phyloP scores from a whole-genome alignment of 2,888 invertebrate genomes.

The Scaptomyza polygonia region DNA sequence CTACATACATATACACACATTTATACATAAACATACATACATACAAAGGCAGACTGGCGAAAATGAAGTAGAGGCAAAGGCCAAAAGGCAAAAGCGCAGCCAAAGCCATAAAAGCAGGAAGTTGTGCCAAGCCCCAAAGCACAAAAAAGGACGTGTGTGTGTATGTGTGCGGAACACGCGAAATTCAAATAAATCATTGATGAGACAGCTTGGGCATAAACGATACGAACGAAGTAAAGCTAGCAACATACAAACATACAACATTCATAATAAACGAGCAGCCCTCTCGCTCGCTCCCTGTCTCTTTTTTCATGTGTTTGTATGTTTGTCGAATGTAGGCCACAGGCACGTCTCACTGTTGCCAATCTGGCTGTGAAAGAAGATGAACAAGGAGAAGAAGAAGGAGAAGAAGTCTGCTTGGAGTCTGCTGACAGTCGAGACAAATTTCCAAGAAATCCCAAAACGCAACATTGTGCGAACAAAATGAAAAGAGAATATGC shows the following conservation, averaged over 20 bases:
- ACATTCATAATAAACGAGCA: constrained; percentile 36
- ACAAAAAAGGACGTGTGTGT: constrained; percentile 39
- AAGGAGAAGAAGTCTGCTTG: neutral
- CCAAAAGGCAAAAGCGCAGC: constrained; percentile 40
- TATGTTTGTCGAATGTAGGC: constrained; percentile 66
- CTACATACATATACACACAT: constrained; percentile 35
- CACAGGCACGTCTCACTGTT: constrained; percentile 63
- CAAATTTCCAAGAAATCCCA: constrained; percentile 68
- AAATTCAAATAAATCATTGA: constrained; percentile 78
- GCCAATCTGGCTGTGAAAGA: constrained; percentile 35
- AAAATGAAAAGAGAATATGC: too few relatives aligned
- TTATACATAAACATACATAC: constrained; percentile 6
- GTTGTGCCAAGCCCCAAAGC: constrained; percentile 68
- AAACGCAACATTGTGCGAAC: constrained; percentile 1
- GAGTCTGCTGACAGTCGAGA: constrained; percentile 69
- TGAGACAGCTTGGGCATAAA: constrained; percentile 45
- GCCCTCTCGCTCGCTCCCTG: neutral
- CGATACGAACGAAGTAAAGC: constrained; percentile 27
- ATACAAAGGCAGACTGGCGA: constrained; percentile 31
- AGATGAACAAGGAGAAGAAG: neutral
- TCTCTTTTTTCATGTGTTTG: constrained; percentile 11
- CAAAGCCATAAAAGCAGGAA: constrained; percentile 70
- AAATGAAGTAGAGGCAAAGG: constrained; percentile 41
- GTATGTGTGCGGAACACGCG: constrained; percentile 61
- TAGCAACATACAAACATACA: constrained; percentile 8